Evolutionary conservation across 2,888 invertebrate genomes (phyloP), one percentile per base, ranked within the genome.

Genomic region (Oxycera nigricornis): DNA sequence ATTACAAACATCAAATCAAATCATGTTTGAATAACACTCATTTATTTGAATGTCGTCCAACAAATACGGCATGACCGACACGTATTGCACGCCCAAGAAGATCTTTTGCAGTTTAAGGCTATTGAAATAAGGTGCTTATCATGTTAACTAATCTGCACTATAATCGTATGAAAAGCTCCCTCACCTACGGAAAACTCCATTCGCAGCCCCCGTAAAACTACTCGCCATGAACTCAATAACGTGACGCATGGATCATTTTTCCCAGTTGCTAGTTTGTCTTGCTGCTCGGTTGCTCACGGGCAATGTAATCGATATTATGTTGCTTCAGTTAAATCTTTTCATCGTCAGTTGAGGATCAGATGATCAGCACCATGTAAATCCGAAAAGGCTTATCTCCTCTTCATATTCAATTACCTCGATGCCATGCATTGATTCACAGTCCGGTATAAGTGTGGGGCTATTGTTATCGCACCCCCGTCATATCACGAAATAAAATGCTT

Each of bases 271-370:
- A 14, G 59, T 59, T 28, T 26, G 59, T 28, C 30, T 55, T 7
- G 11, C 59, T 28, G 59, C 28, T 59, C 59, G 59, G 59, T 22
- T 28, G 59, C 24, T 2, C 41, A 22, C 20, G 17, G 62, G 55
- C 55, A 39, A 65, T 65, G 65, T 65, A 65, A 65, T 65, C 65
- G 65, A 65, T 65, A 65, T 65, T 65, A 39, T 39, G 65, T 24
- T 65, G 65, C 65, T 65, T 65, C 65, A 65, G 41, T 65, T 65
- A 65, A 65, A 65, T 65, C 65, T 65, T 65, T 65, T 65, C 65
- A 65, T 65, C 65, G 65, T 65, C 65, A 65, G 41, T 65, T 59
- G 17, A 35, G 41, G 65, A 62, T 62, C 62, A 62, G 62, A 65
- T 41, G 41, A 65, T 65, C 65, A 65, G 61, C 24, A 41, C 41